Percentiles rank a stretch among this genome's conserved stretches.
Conservation (phyloP, 2,113 vertebrate genomes). For the Ctenodactylus gundi region DNA sequence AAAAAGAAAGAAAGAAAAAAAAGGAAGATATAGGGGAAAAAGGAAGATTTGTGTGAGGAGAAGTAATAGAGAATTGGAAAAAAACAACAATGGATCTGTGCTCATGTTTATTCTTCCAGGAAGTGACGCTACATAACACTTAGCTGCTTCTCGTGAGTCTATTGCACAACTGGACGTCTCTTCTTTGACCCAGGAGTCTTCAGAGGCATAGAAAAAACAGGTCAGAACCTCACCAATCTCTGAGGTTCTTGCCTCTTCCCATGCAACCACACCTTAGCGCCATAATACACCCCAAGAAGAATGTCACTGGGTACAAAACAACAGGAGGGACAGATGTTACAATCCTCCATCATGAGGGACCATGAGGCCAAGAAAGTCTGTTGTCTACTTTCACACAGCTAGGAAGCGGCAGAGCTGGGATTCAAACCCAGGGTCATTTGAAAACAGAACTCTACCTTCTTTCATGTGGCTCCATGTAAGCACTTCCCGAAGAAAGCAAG, state of each 20-base stretch:
- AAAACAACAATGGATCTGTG: not conserved
- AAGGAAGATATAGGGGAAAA: not conserved
- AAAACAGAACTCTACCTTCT: not conserved
- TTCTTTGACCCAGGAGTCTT: not conserved
- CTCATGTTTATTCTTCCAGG: not conserved
- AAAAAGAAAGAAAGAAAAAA: not conserved
- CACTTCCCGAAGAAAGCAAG: not conserved
- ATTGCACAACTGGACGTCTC: not conserved
- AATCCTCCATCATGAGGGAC: rapidly evolving
- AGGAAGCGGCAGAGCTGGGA: not conserved
- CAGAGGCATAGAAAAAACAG: not conserved
- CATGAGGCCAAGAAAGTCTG: not conserved
- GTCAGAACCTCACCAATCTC: too few species aligned
- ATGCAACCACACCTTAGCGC: not conserved
- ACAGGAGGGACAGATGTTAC: not conserved
- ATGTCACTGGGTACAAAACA: not conserved
- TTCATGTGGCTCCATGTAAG: not conserved
- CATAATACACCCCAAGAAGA: not conserved
- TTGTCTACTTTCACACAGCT: not conserved
- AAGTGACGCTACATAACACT: not conserved
- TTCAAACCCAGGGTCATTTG: not conserved
- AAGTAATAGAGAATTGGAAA: not conserved
- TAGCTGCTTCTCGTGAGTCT: not conserved
- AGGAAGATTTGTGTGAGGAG: not conserved
- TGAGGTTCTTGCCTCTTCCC: not conserved